Evolutionary conservation across 2,113 vertebrate species (phyloP).

Genomic region (Rhynchopsitta pachyrhyncha): DNA sequence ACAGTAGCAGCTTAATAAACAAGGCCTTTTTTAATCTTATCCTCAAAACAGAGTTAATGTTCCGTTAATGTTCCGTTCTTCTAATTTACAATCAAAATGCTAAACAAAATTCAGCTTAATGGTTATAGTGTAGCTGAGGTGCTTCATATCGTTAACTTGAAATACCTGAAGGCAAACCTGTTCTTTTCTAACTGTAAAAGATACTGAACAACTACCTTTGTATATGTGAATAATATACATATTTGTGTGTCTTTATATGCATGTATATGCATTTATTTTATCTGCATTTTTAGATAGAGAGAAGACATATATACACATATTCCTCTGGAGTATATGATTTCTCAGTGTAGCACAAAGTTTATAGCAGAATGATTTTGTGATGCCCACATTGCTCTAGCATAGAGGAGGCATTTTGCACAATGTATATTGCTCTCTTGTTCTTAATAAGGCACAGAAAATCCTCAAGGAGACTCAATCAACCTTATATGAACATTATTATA

Average conservation of each 20-base stretch:
- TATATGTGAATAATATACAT: not conserved
- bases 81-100: constrained; percentile 82
- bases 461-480: not conserved
- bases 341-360: not conserved
- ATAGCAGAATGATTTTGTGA: not conserved
- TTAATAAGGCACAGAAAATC: not conserved
- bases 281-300: not conserved
- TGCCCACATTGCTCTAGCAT: not conserved
- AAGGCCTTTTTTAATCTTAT: constrained; percentile 58
- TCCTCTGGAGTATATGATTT: not conserved
- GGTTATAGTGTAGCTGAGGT: constrained; percentile 62
- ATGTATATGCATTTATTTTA: not conserved
- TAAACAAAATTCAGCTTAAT: constrained; percentile 78
- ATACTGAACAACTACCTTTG: constrained; percentile 2
- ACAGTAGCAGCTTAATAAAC: constrained; percentile 75
- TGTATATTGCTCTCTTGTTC: not conserved
- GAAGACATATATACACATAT: not conserved
- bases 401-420: not conserved
- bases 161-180: constrained; percentile 67
- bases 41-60: constrained; percentile 79
- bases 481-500: not conserved
- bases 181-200: constrained; percentile 59
- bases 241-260: not conserved
- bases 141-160: constrained; percentile 71
- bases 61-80: constrained; percentile 75